phyloP scores from a whole-genome alignment of 2,888 invertebrate species.

The Ernsta delagoae region DNA sequence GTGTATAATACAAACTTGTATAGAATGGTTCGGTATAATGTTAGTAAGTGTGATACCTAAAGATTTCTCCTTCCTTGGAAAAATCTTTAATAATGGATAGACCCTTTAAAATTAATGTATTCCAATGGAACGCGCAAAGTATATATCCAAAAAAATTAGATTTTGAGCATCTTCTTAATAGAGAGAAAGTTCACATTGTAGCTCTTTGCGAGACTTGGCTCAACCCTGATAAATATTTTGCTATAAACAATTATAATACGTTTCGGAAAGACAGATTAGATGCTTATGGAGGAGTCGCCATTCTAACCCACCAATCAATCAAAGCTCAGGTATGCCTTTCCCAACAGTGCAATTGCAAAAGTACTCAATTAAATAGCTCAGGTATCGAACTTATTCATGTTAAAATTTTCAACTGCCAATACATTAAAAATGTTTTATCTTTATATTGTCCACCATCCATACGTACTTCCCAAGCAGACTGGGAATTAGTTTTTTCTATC shows the following conservation, averaged over 20 bases:
- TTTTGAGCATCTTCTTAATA: neutral
- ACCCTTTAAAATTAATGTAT: neutral
- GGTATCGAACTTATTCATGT: neutral
- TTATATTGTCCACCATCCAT: neutral
- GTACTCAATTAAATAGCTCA: neutral
- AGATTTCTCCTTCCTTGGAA: neutral
- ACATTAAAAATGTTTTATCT: neutral
- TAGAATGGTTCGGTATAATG: neutral
- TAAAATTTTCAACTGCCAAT: neutral
- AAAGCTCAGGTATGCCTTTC: neutral
- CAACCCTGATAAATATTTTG: neutral
- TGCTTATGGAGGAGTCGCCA: neutral
- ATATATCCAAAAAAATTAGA: neutral
- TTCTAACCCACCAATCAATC: neutral
- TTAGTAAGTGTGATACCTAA: neutral
- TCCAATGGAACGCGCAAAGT: neutral
- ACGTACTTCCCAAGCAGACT: neutral
- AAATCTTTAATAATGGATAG: slow-evolving; percentile 4
- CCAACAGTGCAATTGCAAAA: neutral
- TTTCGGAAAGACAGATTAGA: neutral
- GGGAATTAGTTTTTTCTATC: neutral
- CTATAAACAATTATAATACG: neutral
- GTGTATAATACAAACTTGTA: slow-evolving; percentile 4
- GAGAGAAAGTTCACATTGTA: neutral
- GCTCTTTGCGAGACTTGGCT: neutral